phyloP scores from a whole-genome alignment of 1,140 invertebrate genomes.

The Procambarus virginalis region DNA sequence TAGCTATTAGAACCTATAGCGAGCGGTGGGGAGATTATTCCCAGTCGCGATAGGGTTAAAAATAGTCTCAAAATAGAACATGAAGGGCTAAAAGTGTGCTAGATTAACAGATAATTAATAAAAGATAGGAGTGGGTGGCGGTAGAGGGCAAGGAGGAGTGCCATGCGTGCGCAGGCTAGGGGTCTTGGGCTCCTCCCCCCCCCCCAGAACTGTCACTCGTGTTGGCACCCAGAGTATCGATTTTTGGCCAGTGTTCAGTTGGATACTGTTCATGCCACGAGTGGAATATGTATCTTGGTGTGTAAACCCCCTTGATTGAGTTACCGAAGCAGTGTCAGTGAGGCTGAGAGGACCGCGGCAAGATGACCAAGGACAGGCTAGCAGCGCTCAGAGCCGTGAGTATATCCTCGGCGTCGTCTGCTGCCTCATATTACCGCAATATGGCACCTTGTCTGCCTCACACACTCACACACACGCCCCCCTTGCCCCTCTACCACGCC shows the following conservation, averaged over 20 bases:
- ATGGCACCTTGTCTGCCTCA: slow-evolving; percentile 23
- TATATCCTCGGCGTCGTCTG: slow-evolving; percentile 8
- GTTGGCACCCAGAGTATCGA: slow-evolving; percentile 56
- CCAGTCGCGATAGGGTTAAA: too few species aligned
- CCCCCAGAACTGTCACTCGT: slow-evolving; percentile 39
- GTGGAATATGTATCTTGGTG: slow-evolving; percentile 65
- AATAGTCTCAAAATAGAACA: too few species aligned
- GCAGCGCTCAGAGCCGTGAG: slow-evolving; percentile 63
- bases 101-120: too few species aligned
- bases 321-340: slow-evolving; percentile 40
- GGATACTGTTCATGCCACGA: slow-evolving; percentile 64
- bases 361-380: slow-evolving; percentile 63
- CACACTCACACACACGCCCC: slow-evolving; percentile 18
- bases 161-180: slow-evolving; percentile 12
- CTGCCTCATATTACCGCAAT: slow-evolving; percentile 38
- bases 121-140: background rate
- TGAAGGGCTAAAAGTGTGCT: too few species aligned
- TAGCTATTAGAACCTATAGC: too few species aligned
- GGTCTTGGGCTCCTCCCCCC: background rate
- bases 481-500: background rate
- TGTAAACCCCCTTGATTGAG: slow-evolving; percentile 37
- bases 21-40: too few species aligned
- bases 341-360: background rate
- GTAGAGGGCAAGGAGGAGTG: background rate
- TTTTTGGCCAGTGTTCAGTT: slow-evolving; percentile 66